phyloP scores from a whole-genome alignment of 2,888 invertebrate species.

The Sesamia inferens region DNA sequence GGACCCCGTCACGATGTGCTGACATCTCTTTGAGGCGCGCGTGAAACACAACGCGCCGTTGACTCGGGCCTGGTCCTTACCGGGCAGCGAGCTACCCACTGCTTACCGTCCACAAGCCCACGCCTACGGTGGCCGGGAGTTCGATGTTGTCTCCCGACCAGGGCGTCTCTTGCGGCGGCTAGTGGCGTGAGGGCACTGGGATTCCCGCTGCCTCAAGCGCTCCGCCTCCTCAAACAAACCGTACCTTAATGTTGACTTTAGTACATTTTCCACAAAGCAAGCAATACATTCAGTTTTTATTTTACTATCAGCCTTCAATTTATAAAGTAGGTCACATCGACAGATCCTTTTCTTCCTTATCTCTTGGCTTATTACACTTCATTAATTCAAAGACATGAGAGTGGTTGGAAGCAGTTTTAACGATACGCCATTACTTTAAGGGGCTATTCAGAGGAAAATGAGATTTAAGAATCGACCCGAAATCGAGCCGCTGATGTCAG shows the following conservation, averaged over 20 bases:
- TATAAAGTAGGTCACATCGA: slow-evolving; percentile 33
- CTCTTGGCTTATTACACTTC: slow-evolving; percentile 77
- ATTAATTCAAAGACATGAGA: slow-evolving; percentile 78
- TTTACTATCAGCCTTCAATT: slow-evolving; percentile 2
- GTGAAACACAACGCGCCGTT: no score
- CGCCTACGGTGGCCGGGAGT: no score
- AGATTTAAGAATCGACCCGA: slow-evolving; percentile 68
- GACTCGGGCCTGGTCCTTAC: no score
- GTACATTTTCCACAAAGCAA: neutral
- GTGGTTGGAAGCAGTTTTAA: slow-evolving; percentile 73
- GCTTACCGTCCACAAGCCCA: no score
- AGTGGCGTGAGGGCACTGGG: no score
- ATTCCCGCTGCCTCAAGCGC: no score
- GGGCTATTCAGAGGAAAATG: slow-evolving; percentile 74
- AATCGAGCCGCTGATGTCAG: slow-evolving; percentile 58
- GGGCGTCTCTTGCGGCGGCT: no score
- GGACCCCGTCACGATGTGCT: no score
- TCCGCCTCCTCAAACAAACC: neutral
- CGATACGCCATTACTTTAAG: slow-evolving; percentile 77
- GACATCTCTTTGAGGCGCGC: no score
- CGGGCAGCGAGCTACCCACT: no score
- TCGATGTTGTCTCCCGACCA: no score
- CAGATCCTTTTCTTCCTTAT: slow-evolving; percentile 23
- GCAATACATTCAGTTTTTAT: slow-evolving; percentile 11
- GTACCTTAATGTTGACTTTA: slow-evolving; percentile 24